Evolutionary conservation across 2,113 vertebrate genomes (phyloP).

Genomic region (Oncorhynchus gorbuscha): DNA sequence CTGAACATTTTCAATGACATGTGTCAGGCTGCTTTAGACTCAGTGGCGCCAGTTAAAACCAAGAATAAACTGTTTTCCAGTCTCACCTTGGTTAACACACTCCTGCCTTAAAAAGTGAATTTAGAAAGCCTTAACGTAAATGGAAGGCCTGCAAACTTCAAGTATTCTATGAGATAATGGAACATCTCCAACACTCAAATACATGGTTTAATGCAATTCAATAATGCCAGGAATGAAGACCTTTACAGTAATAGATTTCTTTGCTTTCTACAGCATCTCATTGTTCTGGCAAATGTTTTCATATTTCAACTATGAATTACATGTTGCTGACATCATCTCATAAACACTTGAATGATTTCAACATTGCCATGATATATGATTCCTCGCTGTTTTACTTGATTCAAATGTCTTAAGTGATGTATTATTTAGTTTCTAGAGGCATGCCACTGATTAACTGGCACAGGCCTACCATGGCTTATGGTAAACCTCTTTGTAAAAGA

Average conservation of each 20-base stretch:
- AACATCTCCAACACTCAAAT: slow-evolving; percentile 35
- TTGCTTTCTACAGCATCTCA: slow-evolving; percentile 1
- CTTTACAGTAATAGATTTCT: neutral
- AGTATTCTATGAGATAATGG: no score
- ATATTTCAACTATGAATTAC: slow-evolving; percentile 29
- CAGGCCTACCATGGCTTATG: no score
- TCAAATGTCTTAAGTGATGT: neutral
- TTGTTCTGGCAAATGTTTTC: slow-evolving; percentile 15
- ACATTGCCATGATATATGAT: slow-evolving; percentile 15
- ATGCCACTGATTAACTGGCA: neutral
- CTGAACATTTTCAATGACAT: no score
- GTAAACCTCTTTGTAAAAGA: no score
- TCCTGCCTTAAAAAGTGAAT: no score
- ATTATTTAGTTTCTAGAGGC: neutral
- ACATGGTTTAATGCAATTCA: slow-evolving; percentile 49
- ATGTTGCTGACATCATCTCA: slow-evolving; percentile 26
- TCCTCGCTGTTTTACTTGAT: slow-evolving; percentile 12
- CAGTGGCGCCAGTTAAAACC: no score
- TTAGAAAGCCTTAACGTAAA: no score
- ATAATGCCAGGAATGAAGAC: neutral
- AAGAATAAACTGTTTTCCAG: no score
- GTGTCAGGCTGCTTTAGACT: no score
- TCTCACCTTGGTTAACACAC: neutral
- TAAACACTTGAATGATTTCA: slow-evolving; percentile 9
- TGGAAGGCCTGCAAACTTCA: no score